Evolutionary conservation across 2,113 vertebrate species (phyloP).

Genomic region (Dascyllus trimaculatus): DNA sequence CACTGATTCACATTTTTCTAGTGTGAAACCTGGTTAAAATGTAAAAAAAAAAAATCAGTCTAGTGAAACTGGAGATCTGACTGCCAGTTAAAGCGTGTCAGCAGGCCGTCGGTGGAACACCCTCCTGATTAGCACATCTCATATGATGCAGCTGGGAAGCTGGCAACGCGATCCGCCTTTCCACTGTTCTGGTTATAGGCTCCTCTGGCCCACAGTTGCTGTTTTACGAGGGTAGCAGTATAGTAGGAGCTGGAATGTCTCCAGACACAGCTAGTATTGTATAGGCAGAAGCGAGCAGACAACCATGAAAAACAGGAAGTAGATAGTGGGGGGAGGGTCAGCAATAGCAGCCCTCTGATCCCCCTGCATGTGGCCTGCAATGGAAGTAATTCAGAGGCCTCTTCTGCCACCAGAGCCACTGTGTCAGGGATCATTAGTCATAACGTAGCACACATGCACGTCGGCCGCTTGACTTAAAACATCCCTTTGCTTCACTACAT

Average conservation of each 20-base stretch:
- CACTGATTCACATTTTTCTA: neutral
- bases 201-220: constrained; percentile 15
- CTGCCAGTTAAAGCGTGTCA: neutral
- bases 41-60: neutral
- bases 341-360: constrained; percentile 27
- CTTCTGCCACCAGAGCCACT: constrained; percentile 37
- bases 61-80: constrained; percentile 2
- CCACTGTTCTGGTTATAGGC: constrained; percentile 1
- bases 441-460: constrained; percentile 27
- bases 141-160: constrained; percentile 10
- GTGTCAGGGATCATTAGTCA: constrained; percentile 67
- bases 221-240: constrained; percentile 46
- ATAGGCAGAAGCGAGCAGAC: constrained; percentile 70
- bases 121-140: constrained; percentile 30
- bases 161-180: neutral
- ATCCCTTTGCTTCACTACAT: constrained; percentile 41
- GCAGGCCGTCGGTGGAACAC: constrained; percentile 8
- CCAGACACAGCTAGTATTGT: constrained; percentile 79
- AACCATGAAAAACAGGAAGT: constrained; percentile 79
- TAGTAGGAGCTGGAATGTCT: constrained; percentile 68
- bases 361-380: constrained; percentile 37
- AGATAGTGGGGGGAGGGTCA: constrained; percentile 72
- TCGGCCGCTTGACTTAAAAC: constrained; percentile 27
- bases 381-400: constrained; percentile 39
- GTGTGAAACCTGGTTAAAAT: neutral